A percentile compares a stretch with the other conserved stretches of the same genome.
These are phyloP conservation scores for Micrasema minimum DNA, from an alignment of 1,140 invertebrate species.

Conservation along the genomic window DNA sequence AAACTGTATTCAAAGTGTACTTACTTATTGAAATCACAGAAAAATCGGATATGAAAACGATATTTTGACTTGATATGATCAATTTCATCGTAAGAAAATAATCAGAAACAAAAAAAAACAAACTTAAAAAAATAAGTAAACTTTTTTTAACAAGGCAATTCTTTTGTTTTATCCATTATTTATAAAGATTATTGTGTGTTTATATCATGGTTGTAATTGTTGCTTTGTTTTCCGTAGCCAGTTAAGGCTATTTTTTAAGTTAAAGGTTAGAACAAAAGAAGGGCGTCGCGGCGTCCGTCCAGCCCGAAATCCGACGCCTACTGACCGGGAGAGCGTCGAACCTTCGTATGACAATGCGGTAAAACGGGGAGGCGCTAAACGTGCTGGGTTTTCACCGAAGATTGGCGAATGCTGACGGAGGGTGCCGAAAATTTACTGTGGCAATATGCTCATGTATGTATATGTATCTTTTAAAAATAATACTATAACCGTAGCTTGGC, in stretches of 20 bases:
- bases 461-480: conserved; percentile 11
- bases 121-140: too few species aligned
- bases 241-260: not conserved
- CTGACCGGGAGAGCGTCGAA: conserved; percentile 20
- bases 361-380: conserved; percentile 39
- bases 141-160: too few species aligned
- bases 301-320: conserved; percentile 14
- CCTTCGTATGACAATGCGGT: conserved; percentile 44
- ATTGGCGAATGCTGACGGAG: not conserved
- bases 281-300: conserved; percentile 24
- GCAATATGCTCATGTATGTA: conserved; percentile 17
- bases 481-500: not conserved
- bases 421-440: conserved; percentile 1
- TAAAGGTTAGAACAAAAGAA: conserved; percentile 38
- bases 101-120: too few species aligned
- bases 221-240: conserved; percentile 7
- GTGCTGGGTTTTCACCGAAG: conserved; percentile 32
- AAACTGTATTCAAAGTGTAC: too few species aligned
- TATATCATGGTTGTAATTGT: not conserved
- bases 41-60: too few species aligned
- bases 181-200: too few species aligned
- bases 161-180: too few species aligned
- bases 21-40: too few species aligned
- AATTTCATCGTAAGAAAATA: too few species aligned
- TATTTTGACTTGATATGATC: too few species aligned